These are phyloP conservation scores for Drosophila birchii DNA, from an alignment of 2,888 invertebrate species.

Conservation along the genomic window DNA sequence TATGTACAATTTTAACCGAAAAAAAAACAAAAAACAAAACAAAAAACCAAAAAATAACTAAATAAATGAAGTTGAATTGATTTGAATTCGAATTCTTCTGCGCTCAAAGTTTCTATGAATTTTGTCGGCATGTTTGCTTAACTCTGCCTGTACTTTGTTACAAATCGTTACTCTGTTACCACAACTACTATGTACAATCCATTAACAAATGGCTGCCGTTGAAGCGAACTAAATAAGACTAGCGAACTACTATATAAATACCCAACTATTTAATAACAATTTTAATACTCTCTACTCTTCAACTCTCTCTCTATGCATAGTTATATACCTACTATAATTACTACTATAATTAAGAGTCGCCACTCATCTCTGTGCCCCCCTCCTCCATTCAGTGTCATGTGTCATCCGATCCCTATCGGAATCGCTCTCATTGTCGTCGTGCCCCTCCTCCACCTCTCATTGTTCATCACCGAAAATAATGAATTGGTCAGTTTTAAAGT, in stretches of 20 bases:
- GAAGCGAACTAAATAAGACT: constrained; percentile 45
- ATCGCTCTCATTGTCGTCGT: constrained; percentile 14
- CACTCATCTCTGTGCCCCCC: constrained; percentile 28
- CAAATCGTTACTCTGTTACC: constrained; percentile 72
- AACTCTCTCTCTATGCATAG: constrained; percentile 41
- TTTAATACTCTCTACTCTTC: constrained; percentile 66
- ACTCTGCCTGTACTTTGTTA: constrained; percentile 70
- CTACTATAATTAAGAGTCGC: constrained; percentile 41
- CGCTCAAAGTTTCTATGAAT: constrained; percentile 69
- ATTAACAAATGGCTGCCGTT: constrained; percentile 58
- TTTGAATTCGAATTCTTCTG: constrained; percentile 53
- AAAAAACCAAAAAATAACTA: background rate
- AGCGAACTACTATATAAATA: constrained; percentile 36
- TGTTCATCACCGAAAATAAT: constrained; percentile 52
- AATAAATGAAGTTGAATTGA: constrained; percentile 31
- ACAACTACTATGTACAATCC: constrained; percentile 45
- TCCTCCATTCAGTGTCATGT: constrained; percentile 5
- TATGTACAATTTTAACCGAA: constrained; percentile 63
- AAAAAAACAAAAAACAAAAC: constrained; percentile 7
- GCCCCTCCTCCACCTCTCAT: constrained; percentile 41
- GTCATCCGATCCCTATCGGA: constrained; percentile 24
- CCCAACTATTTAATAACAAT: constrained; percentile 70
- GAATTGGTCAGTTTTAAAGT: constrained; percentile 71
- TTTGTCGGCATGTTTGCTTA: constrained; percentile 77
- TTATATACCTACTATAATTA: constrained; percentile 37